phyloP scores from a whole-genome alignment of 1,140 invertebrate species.

The Chlorops oryzae region DNA sequence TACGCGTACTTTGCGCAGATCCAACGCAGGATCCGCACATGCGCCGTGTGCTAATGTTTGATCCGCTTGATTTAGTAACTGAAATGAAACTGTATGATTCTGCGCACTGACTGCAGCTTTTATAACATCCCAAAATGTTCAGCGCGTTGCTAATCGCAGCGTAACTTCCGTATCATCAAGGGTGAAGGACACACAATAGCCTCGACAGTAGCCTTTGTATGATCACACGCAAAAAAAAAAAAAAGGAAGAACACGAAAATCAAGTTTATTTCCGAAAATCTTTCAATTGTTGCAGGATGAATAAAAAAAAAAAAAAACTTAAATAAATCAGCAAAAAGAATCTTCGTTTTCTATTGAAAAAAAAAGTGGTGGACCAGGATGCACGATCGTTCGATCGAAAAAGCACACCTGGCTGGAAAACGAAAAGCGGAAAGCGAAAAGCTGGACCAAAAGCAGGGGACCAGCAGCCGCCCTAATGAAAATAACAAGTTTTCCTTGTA shows the following conservation, averaged over 20 bases:
- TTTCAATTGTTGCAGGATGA: slow-evolving; percentile 23
- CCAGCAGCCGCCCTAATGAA: no score
- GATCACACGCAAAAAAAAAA: slow-evolving; percentile 1
- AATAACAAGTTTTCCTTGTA: no score
- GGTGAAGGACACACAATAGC: no score
- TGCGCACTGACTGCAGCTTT: slow-evolving; percentile 37
- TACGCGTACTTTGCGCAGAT: slow-evolving; percentile 6
- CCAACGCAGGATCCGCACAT: slow-evolving; percentile 22
- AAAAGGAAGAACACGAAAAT: slow-evolving; percentile 32
- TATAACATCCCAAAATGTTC: slow-evolving; percentile 26
- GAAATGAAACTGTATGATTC: slow-evolving; percentile 48
- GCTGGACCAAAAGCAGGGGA: slow-evolving; percentile 44
- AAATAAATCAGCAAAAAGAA: neutral
- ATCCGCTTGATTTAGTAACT: slow-evolving; percentile 40
- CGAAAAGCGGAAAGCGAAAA: slow-evolving; percentile 22
- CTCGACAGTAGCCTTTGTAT: no score
- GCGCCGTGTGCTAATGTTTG: slow-evolving; percentile 30
- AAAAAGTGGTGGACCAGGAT: slow-evolving; percentile 22
- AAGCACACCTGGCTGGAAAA: slow-evolving; percentile 31
- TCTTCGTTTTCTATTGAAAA: slow-evolving; percentile 21
- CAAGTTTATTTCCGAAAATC: slow-evolving; percentile 44
- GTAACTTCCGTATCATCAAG: no score
- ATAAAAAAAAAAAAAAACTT: slow-evolving; percentile 1
- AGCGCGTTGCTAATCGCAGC: no score
- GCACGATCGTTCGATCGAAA: slow-evolving; percentile 20